These are phyloP conservation scores for Cololabis saira DNA, from an alignment of 2,113 vertebrate species.

Conservation along the genomic window DNA sequence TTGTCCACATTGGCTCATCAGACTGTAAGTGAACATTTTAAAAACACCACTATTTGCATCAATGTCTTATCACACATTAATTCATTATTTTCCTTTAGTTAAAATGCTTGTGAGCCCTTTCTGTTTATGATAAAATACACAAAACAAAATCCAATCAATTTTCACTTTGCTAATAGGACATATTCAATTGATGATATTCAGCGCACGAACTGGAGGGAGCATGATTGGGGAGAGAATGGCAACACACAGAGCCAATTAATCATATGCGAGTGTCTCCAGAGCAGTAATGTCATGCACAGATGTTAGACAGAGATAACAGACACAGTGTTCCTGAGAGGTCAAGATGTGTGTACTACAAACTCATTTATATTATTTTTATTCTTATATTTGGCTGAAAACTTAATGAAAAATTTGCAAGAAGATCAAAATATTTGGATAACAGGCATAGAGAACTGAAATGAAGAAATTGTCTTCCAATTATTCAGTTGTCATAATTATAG, in stretches of 20 bases:
- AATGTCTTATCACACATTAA: not conserved
- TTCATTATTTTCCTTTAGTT: not conserved
- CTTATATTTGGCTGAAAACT: constrained; percentile 8
- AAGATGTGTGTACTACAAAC: constrained; percentile 9
- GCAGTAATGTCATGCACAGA: constrained; percentile 4
- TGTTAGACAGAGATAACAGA: constrained; percentile 10
- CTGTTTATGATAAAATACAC: constrained; percentile 18
- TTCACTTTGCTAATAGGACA: constrained; percentile 20
- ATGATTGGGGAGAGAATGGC: not conserved
- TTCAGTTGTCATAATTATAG: no score
- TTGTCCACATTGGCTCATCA: constrained; percentile 30
- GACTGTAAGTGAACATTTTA: constrained; percentile 21
- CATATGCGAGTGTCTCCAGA: constrained; percentile 18
- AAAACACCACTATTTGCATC: constrained; percentile 6
- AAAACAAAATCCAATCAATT: constrained; percentile 28
- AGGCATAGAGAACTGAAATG: constrained; percentile 5
- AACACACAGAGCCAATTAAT: constrained; percentile 34
- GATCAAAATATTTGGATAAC: not conserved
- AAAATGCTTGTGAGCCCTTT: constrained; percentile 12
- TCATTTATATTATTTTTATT: constrained; percentile 7
- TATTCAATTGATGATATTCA: constrained; percentile 15
- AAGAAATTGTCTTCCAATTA: not conserved
- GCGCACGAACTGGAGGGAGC: not conserved
- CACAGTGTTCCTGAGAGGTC: constrained; percentile 4
- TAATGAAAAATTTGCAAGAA: not conserved